Evolutionary conservation across 1,140 invertebrate genomes (phyloP).

Genomic region (Acromyrmex heyeri): DNA sequence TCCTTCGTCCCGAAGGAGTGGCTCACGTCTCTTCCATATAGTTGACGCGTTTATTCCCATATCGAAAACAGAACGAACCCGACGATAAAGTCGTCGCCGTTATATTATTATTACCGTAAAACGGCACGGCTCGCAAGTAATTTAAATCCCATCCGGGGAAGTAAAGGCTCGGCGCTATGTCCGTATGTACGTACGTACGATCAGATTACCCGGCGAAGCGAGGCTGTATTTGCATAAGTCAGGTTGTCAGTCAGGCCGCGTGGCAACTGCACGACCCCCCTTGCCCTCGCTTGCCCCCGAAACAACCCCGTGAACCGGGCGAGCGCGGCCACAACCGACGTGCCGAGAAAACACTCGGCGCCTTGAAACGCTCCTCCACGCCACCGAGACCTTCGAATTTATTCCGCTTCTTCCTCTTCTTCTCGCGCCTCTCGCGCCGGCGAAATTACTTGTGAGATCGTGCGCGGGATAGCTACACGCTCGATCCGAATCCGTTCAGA

Average conservation of each 20-base stretch:
- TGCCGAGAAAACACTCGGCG: slow-evolving; percentile 70
- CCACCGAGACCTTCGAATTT: slow-evolving; percentile 68
- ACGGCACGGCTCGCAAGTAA: slow-evolving; percentile 81
- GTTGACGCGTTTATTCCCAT: neutral
- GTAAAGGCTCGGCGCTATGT: slow-evolving; percentile 76
- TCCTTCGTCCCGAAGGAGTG: neutral
- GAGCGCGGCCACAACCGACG: slow-evolving; percentile 66
- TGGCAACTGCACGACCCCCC: slow-evolving; percentile 85
- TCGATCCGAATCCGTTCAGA: slow-evolving; percentile 44
- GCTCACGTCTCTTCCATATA: neutral
- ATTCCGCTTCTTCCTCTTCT: slow-evolving; percentile 57
- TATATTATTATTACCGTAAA: slow-evolving; percentile 82
- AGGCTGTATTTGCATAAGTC: slow-evolving; percentile 86
- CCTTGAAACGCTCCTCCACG: slow-evolving; percentile 63
- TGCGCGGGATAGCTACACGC: slow-evolving; percentile 52
- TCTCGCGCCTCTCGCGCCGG: slow-evolving; percentile 9
- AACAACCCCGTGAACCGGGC: slow-evolving; percentile 77
- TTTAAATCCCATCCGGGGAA: slow-evolving; percentile 83
- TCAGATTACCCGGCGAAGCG: slow-evolving; percentile 83
- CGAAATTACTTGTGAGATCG: slow-evolving; percentile 54
- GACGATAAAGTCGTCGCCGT: slow-evolving; percentile 81
- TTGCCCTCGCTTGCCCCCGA: slow-evolving; percentile 80
- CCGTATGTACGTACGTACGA: slow-evolving; percentile 77
- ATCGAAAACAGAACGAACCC: slow-evolving; percentile 51
- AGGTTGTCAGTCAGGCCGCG: slow-evolving; percentile 86